Evolutionary conservation across 2,888 invertebrate species (phyloP).

Genomic region (Cheilosia vulpina): DNA sequence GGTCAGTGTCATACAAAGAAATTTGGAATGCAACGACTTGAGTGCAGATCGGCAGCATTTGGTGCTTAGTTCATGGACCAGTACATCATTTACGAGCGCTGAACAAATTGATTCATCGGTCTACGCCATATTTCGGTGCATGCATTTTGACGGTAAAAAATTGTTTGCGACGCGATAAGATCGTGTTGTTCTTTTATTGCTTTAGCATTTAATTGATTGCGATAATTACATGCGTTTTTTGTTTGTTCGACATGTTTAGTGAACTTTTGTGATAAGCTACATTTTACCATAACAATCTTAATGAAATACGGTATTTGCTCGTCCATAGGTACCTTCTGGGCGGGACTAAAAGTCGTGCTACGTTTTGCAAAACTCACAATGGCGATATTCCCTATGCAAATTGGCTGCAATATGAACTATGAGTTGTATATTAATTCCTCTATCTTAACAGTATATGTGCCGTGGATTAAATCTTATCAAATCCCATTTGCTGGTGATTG

Average conservation of each 20-base stretch:
- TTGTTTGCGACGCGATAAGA: conserved; percentile 6
- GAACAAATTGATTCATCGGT: conserved; percentile 27
- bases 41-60: neutral
- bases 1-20: neutral
- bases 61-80: neutral
- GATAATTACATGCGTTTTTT: neutral
- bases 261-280: conserved; percentile 8
- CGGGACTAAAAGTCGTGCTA: too few relatives aligned
- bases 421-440: too few relatives aligned
- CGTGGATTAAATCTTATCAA: too few relatives aligned
- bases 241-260: neutral
- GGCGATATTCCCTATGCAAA: too few relatives aligned
- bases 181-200: neutral
- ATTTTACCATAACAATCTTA: neutral
- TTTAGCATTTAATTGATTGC: neutral
- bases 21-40: neutral
- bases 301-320: too few relatives aligned
- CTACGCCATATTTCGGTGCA: conserved; percentile 48
- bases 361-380: too few relatives aligned
- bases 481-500: too few relatives aligned
- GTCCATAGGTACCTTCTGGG: too few relatives aligned
- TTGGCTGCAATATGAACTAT: too few relatives aligned
- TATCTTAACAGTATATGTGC: too few relatives aligned
- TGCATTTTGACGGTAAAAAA: conserved; percentile 33
- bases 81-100: neutral